A percentile compares a stretch with the other conserved stretches of the same genome.
Conservation (phyloP, 2,888 invertebrate genomes). For the Synanthedon formicaeformis region DNA sequence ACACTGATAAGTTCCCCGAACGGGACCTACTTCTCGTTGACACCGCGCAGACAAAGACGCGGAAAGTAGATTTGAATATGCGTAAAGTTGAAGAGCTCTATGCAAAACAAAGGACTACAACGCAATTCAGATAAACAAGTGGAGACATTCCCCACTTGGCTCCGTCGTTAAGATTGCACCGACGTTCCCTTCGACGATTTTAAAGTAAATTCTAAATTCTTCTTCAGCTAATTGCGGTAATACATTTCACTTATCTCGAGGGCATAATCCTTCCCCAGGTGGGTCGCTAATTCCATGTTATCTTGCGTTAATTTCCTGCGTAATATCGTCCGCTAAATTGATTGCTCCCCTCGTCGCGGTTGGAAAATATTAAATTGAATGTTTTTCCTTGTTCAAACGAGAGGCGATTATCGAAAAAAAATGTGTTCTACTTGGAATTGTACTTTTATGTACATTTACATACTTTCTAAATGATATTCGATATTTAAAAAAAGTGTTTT, state of each 20-base stretch:
- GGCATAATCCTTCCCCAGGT: slow-evolving; percentile 53
- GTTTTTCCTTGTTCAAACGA: slow-evolving; percentile 7
- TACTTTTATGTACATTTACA: no score
- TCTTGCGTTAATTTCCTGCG: slow-evolving; percentile 54
- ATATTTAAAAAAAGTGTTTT: no score
- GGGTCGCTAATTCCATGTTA: slow-evolving; percentile 46
- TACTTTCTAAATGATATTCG: no score
- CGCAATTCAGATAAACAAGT: slow-evolving; percentile 33
- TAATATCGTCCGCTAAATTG: slow-evolving; percentile 48
- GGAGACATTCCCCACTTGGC: slow-evolving; percentile 8
- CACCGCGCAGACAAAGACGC: slow-evolving; percentile 37
- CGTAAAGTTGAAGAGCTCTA: slow-evolving; percentile 26
- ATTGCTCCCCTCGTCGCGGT: slow-evolving; percentile 22
- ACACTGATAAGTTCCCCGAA: slow-evolving; percentile 36
- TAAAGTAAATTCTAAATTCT: slow-evolving; percentile 38
- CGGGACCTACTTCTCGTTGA: slow-evolving; percentile 29
- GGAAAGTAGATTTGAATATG: slow-evolving; percentile 42
- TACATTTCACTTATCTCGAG: slow-evolving; percentile 54
- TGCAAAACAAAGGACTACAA: slow-evolving; percentile 42
- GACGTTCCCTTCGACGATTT: slow-evolving; percentile 35
- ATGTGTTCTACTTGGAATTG: no score
- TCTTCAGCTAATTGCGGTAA: slow-evolving; percentile 45
- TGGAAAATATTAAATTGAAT: slow-evolving; percentile 11
- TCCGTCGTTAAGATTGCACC: slow-evolving; percentile 43
- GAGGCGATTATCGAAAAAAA: no score